These are phyloP conservation scores for Adelphocoris suturalis DNA, from an alignment of 2,888 invertebrate genomes.

Conservation along the genomic window DNA sequence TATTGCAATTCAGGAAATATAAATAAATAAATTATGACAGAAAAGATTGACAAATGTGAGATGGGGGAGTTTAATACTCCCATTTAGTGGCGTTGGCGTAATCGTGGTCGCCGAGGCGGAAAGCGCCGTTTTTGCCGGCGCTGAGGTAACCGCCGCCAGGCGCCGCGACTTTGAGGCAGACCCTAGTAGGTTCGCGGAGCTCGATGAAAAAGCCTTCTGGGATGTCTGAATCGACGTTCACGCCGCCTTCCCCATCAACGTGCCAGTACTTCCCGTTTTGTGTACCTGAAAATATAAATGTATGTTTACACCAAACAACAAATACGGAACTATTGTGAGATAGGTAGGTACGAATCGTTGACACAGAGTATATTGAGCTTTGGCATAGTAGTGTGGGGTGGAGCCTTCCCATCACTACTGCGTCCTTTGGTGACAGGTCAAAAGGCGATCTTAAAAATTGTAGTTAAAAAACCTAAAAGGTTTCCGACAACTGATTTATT, in stretches of 20 bases:
- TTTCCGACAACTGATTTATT: too few species aligned
- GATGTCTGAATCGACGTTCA: constrained; percentile 90
- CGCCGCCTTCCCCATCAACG: constrained; percentile 90
- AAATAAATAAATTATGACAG: constrained; percentile 7
- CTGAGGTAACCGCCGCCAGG: constrained; percentile 87
- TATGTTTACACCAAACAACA: too few species aligned
- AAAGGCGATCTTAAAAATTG: too few species aligned
- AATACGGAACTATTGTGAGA: too few species aligned
- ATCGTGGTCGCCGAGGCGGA: constrained; percentile 89
- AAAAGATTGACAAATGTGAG: constrained; percentile 5
- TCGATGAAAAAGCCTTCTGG: constrained; percentile 94
- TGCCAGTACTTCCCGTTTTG: constrained; percentile 97
- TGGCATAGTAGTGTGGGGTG: too few species aligned
- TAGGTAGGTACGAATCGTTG: too few species aligned
- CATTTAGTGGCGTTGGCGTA: constrained; percentile 92
- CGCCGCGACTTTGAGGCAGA: constrained; percentile 89
- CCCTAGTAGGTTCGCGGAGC: constrained; percentile 93
- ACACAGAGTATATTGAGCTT: too few species aligned
- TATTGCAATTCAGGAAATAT: not conserved
- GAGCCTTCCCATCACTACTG: too few species aligned
- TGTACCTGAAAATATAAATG: constrained; percentile 81
- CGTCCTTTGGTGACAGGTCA: too few species aligned
- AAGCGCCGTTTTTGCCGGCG: constrained; percentile 94
- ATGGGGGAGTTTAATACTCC: constrained; percentile 87
- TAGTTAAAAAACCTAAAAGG: too few species aligned